phyloP scores from a whole-genome alignment of 1,140 invertebrate genomes.

The Temnothorax curvispinosus region DNA sequence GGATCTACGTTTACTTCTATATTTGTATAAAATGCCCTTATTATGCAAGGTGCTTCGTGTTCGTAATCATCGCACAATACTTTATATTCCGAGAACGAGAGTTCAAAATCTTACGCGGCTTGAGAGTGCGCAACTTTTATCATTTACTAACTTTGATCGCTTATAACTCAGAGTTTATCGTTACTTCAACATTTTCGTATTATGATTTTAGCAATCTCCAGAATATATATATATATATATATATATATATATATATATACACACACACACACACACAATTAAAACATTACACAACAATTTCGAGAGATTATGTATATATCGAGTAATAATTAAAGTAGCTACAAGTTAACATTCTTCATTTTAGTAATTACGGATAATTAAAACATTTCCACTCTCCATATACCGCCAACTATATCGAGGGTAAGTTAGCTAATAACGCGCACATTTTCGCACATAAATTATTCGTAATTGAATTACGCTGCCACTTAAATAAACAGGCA shows the following conservation, averaged over 20 bases:
- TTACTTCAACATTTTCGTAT: not conserved
- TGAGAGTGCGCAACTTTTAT: not conserved
- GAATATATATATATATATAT: not conserved
- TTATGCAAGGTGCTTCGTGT: too few species aligned
- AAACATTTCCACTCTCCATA: not conserved
- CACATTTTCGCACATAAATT: slow-evolving; percentile 27
- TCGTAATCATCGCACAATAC: too few species aligned
- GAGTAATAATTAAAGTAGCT: not conserved
- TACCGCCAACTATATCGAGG: not conserved
- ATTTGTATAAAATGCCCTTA: not conserved
- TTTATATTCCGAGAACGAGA: not conserved
- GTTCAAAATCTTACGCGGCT: not conserved
- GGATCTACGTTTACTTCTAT: not conserved
- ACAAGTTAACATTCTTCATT: not conserved
- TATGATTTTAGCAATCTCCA: not conserved
- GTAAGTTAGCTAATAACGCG: slow-evolving; percentile 3
- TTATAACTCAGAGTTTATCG: not conserved
- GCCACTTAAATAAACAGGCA: not conserved
- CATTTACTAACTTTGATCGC: not conserved
- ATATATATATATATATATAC: not conserved
- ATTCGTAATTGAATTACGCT: not conserved
- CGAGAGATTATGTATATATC: not conserved
- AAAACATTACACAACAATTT: not conserved
- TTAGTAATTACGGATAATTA: not conserved
- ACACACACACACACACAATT: not conserved